Evolutionary conservation across 2,113 vertebrate species (phyloP).

Genomic region (Polypterus senegalus): DNA sequence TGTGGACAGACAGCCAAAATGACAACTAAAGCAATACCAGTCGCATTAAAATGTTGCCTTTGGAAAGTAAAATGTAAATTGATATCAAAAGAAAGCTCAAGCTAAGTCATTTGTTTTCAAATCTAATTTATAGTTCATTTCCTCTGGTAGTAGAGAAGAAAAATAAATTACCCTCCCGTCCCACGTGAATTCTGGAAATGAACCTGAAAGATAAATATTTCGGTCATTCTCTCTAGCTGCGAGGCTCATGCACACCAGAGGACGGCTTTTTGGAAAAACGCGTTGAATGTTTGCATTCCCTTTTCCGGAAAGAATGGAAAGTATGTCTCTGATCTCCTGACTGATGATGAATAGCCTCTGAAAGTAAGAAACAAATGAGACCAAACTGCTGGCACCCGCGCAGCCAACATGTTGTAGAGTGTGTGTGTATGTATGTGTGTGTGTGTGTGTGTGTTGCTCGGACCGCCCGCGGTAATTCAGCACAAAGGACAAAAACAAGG

Average conservation of each 20-base stretch:
- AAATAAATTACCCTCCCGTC: conserved; percentile 8
- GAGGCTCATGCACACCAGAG: conserved; percentile 19
- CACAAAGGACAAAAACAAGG: too few relatives aligned
- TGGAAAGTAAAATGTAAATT: background rate
- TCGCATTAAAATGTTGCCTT: background rate
- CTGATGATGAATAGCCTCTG: too few relatives aligned
- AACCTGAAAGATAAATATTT: conserved; percentile 40
- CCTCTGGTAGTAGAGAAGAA: conserved; percentile 39
- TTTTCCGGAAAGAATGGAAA: conserved; percentile 20
- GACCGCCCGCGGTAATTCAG: too few relatives aligned
- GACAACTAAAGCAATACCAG: too few relatives aligned
- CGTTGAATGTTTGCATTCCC: conserved; percentile 27
- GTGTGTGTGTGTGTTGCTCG: too few relatives aligned
- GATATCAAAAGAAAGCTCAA: conserved; percentile 41
- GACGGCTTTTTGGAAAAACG: conserved; percentile 31
- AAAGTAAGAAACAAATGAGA: too few relatives aligned
- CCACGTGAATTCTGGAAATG: conserved; percentile 41
- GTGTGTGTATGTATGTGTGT: too few relatives aligned
- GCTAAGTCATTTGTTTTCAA: conserved; percentile 44
- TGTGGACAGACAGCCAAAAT: too few relatives aligned
- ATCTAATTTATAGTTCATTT: conserved; percentile 50
- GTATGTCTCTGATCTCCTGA: conserved; percentile 18
- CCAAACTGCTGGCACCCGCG: too few relatives aligned
- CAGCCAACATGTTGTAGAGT: too few relatives aligned
- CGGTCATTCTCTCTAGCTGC: conserved; percentile 26